phyloP scores from a whole-genome alignment of 2,888 invertebrate species.

The Drosophila buzzatii region DNA sequence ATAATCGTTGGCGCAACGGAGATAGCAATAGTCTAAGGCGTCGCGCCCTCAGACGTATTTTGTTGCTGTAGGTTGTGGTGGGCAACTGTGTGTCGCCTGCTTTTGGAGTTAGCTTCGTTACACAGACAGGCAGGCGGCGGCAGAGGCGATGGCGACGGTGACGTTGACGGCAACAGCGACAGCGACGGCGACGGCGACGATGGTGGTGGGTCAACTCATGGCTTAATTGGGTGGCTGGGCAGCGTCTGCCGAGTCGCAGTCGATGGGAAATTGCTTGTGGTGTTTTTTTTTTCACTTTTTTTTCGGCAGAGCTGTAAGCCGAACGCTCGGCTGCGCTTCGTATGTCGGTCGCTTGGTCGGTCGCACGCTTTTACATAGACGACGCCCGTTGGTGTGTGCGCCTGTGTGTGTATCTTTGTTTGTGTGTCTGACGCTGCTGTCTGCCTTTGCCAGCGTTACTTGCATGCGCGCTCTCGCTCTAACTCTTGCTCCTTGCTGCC shows the following conservation, averaged over 20 bases:
- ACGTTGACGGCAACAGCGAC: not conserved
- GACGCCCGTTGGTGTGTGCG: slow-evolving; percentile 31
- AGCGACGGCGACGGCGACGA: slow-evolving; percentile 7
- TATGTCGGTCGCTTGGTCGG: slow-evolving; percentile 32
- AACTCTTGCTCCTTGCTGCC: slow-evolving; percentile 15
- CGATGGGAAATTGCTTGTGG: slow-evolving; percentile 73
- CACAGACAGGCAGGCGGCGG: slow-evolving; percentile 24
- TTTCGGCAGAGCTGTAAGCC: slow-evolving; percentile 49
- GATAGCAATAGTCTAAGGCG: slow-evolving; percentile 44
- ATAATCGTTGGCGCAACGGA: slow-evolving; percentile 27
- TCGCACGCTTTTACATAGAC: slow-evolving; percentile 49
- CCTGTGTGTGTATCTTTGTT: slow-evolving; percentile 14
- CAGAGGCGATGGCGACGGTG: not conserved
- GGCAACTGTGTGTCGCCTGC: slow-evolving; percentile 26
- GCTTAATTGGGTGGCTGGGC: slow-evolving; percentile 80
- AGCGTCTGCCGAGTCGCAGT: slow-evolving; percentile 71
- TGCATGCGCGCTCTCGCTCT: slow-evolving; percentile 19
- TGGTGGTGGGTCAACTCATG: slow-evolving; percentile 66
- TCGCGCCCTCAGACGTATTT: slow-evolving; percentile 77
- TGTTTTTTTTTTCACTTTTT: slow-evolving; percentile 28
- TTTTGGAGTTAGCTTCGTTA: slow-evolving; percentile 39
- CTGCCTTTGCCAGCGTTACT: slow-evolving; percentile 64
- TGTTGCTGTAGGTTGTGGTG: slow-evolving; percentile 83
- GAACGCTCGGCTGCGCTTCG: slow-evolving; percentile 54
- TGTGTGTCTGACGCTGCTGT: slow-evolving; percentile 63